Conservation (phyloP, 2,888 invertebrate species). For the Hyppa rectilinea region DNA sequence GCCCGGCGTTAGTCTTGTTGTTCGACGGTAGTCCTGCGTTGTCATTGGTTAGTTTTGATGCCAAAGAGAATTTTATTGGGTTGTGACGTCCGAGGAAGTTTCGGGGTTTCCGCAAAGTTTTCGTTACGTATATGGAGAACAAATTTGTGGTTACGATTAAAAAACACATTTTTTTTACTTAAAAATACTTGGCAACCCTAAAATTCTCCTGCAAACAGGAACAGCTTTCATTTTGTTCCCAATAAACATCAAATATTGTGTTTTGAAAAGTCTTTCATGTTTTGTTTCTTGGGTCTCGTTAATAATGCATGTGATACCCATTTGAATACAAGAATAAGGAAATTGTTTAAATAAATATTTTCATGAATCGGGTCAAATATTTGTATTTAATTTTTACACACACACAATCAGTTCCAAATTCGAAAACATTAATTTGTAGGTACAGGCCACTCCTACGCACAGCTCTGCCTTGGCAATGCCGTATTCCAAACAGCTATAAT, state of each 20-base stretch:
- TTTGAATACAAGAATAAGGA: conserved; percentile 38
- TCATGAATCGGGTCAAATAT: conserved; percentile 32
- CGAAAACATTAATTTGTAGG: conserved; percentile 26
- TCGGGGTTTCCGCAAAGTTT: neutral
- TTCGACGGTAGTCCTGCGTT: conserved; percentile 13
- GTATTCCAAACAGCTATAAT: conserved; percentile 34
- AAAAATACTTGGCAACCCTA: no score
- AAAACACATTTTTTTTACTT: no score
- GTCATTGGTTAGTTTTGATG: conserved; percentile 45
- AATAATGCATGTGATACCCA: conserved; percentile 51
- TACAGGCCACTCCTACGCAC: conserved; percentile 36
- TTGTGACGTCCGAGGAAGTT: conserved; percentile 18
- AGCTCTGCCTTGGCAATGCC: conserved; percentile 19
- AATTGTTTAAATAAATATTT: conserved; percentile 48
- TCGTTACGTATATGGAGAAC: neutral
- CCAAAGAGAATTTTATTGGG: conserved; percentile 51
- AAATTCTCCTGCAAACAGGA: conserved; percentile 6
- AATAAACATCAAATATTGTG: conserved; percentile 46
- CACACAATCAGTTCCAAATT: conserved; percentile 22
- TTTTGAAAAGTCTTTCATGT: conserved; percentile 43
- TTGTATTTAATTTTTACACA: no score
- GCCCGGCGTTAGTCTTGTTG: conserved; percentile 25
- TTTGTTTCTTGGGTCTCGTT: conserved; percentile 42
- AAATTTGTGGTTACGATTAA: conserved; percentile 3
- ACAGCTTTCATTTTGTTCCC: conserved; percentile 35